Conservation (phyloP, 2,797 vertebrate genomes). For the Kryptopterus vitreolus region DNA sequence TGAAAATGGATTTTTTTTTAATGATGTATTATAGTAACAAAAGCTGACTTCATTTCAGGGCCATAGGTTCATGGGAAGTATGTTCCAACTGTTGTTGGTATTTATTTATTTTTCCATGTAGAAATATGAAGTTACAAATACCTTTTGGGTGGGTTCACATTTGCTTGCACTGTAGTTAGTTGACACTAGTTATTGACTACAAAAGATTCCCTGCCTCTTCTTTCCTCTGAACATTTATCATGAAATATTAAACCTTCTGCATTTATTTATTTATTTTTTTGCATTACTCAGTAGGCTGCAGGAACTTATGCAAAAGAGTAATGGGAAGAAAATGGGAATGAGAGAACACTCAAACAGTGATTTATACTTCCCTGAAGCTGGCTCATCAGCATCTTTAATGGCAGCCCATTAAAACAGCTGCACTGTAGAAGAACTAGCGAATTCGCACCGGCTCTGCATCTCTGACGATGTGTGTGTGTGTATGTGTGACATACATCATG, state of each 20-base stretch:
- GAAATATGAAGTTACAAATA: conserved; percentile 11
- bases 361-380: conserved; percentile 1
- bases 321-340: conserved; percentile 12
- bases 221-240: background rate
- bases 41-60: background rate
- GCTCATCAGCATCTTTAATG: conserved; percentile 36
- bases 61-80: background rate
- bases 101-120: conserved; percentile 4
- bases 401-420: conserved; percentile 15
- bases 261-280: too few relatives aligned
- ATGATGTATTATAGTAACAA: background rate
- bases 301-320: conserved; percentile 21
- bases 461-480: background rate
- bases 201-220: conserved; percentile 8
- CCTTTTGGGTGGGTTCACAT: background rate
- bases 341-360: conserved; percentile 1
- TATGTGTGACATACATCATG: conserved; percentile 14
- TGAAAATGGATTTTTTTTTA: too few relatives aligned
- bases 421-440: conserved; percentile 8
- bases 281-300: conserved; percentile 20
- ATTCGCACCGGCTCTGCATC: conserved; percentile 13
- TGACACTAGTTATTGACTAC: background rate
- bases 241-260: background rate
- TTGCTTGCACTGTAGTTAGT: background rate
- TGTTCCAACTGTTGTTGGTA: background rate